phyloP scores from a whole-genome alignment of 2,113 vertebrate genomes.

The Isurus oxyrinchus region DNA sequence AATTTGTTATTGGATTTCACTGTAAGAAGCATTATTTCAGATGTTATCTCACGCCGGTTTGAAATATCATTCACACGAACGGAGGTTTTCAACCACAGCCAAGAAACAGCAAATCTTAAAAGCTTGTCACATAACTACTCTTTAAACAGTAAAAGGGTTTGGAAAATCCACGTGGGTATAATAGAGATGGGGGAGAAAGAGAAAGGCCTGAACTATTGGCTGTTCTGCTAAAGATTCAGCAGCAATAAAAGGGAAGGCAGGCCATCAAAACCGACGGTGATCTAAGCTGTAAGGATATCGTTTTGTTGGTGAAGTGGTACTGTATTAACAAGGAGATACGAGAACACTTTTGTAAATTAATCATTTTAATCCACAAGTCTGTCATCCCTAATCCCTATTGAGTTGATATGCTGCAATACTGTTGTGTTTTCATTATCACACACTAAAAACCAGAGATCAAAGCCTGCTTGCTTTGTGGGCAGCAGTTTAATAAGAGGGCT shows the following conservation, averaged over 20 bases:
- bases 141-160: conserved; percentile 5
- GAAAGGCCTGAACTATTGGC: neutral
- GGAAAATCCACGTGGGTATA: conserved; percentile 22
- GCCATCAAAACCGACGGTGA: neutral
- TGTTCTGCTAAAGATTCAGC: neutral
- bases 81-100: neutral
- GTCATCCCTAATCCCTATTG: conserved; percentile 28
- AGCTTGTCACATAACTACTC: neutral
- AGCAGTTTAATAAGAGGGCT: conserved; percentile 28
- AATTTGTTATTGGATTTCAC: conserved; percentile 36
- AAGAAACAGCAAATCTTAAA: conserved; percentile 15
- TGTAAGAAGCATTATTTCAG: conserved; percentile 12
- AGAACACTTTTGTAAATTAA: conserved; percentile 33
- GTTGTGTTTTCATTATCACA: conserved; percentile 34
- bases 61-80: conserved; percentile 5
- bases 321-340: conserved; percentile 17
- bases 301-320: conserved; percentile 6
- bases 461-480: conserved; percentile 24
- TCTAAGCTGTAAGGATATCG: neutral
- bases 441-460: conserved; percentile 12
- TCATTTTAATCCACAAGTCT: conserved; percentile 31
- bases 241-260: neutral
- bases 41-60: conserved; percentile 23
- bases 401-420: conserved; percentile 17
- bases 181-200: neutral